Conservation (phyloP, 2,888 invertebrate species). For the Harpalus rufipes region DNA sequence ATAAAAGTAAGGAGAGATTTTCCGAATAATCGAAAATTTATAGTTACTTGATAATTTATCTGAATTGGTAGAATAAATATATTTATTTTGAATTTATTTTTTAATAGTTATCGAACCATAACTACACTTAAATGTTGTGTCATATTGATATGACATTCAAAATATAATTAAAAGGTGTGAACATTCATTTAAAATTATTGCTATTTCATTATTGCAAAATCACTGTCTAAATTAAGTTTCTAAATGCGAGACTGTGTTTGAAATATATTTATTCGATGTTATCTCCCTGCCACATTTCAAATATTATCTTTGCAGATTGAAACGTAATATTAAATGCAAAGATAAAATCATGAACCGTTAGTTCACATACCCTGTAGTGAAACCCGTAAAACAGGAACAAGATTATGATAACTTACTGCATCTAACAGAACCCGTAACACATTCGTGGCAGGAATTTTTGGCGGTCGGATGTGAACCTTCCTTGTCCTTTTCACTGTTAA, state of each 20-base stretch:
- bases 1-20: too few species aligned
- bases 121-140: too few species aligned
- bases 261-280: neutral
- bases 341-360: slow-evolving; percentile 45
- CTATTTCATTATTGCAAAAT: neutral
- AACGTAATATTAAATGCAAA: neutral
- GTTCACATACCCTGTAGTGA: neutral
- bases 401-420: slow-evolving; percentile 60
- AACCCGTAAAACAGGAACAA: slow-evolving; percentile 30
- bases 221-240: neutral
- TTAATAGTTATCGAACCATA: too few species aligned
- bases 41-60: too few species aligned
- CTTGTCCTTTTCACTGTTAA: slow-evolving; percentile 41
- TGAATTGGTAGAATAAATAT: too few species aligned
- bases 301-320: slow-evolving; percentile 16
- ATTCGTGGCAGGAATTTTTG: slow-evolving; percentile 61
- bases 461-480: slow-evolving; percentile 48
- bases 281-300: neutral
- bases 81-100: too few species aligned
- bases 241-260: neutral
- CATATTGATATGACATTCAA: too few species aligned
- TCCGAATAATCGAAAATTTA: too few species aligned
- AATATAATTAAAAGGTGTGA: neutral
- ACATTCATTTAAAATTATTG: neutral
- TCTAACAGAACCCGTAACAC: slow-evolving; percentile 59